phyloP scores from a whole-genome alignment of 2,888 invertebrate species.

The Argyresthia albistria region DNA sequence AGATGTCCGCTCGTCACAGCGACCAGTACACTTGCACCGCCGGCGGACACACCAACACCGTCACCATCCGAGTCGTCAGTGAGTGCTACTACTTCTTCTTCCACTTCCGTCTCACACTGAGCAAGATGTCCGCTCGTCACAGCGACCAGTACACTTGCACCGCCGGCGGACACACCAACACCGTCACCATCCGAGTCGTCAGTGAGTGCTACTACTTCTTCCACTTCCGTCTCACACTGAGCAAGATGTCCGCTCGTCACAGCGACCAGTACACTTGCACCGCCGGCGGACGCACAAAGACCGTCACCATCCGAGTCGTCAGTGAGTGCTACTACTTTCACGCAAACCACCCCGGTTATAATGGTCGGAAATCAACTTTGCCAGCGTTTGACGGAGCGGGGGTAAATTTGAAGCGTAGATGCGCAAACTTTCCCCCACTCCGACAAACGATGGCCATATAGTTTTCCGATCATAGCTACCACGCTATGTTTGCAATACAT shows the following conservation, averaged over 20 bases:
- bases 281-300: conserved; percentile 84
- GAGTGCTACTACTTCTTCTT: no score
- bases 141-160: conserved; percentile 89
- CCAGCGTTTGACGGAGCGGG: no score
- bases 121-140: conserved; percentile 85
- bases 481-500: no score
- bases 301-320: conserved; percentile 80
- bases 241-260: conserved; percentile 85
- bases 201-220: no score
- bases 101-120: conserved; percentile 86
- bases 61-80: conserved; percentile 84
- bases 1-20: conserved; percentile 85
- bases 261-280: conserved; percentile 89
- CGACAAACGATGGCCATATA: no score
- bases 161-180: conserved; percentile 84
- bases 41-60: conserved; percentile 83
- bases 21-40: conserved; percentile 90
- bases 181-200: conserved; percentile 80
- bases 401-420: no score
- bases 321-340: no score
- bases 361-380: no score
- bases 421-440: no score
- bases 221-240: conserved; percentile 86
- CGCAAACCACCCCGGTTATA: no score
- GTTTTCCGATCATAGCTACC: no score